Conservation (phyloP, 2,888 invertebrate genomes). For the Synanthedon andrenaeformis region DNA sequence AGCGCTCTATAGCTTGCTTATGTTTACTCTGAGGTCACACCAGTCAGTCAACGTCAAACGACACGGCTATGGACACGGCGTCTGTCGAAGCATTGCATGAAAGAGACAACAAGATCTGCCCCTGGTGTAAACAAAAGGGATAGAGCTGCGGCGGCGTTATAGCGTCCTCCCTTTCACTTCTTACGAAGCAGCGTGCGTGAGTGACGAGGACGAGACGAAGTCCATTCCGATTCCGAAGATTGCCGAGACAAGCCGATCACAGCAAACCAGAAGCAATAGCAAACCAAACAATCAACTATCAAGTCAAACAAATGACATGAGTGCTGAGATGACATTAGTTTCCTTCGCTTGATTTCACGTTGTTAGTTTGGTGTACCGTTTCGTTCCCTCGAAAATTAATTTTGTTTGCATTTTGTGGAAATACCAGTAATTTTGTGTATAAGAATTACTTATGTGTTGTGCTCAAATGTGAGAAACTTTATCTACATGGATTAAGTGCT, state of each 20-base stretch:
- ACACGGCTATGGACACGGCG: too few relatives aligned
- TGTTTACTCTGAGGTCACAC: too few relatives aligned
- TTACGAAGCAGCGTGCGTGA: too few relatives aligned
- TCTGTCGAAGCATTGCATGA: slow-evolving; percentile 31
- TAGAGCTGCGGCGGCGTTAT: slow-evolving; percentile 53
- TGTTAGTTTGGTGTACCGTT: too few relatives aligned
- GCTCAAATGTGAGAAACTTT: slow-evolving; percentile 12
- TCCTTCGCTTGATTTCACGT: not conserved
- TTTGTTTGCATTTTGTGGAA: too few relatives aligned
- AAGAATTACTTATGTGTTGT: not conserved
- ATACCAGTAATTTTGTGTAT: too few relatives aligned
- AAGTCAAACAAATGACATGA: slow-evolving; percentile 32
- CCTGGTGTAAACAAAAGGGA: slow-evolving; percentile 25
- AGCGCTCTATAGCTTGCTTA: too few relatives aligned
- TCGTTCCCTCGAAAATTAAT: too few relatives aligned
- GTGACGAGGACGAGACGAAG: not conserved
- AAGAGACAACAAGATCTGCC: slow-evolving; percentile 26
- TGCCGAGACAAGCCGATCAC: too few relatives aligned
- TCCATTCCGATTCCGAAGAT: not conserved
- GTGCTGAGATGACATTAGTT: slow-evolving; percentile 13
- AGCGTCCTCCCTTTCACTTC: slow-evolving; percentile 31
- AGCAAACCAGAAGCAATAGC: slow-evolving; percentile 22
- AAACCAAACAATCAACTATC: too few relatives aligned
- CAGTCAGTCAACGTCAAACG: slow-evolving; percentile 3
- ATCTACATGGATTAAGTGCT: slow-evolving; percentile 53